Percentiles rank a stretch among this genome's conserved stretches.
Evolutionary conservation across 2,888 invertebrate species (phyloP).

Genomic region (Colletes collaris): DNA sequence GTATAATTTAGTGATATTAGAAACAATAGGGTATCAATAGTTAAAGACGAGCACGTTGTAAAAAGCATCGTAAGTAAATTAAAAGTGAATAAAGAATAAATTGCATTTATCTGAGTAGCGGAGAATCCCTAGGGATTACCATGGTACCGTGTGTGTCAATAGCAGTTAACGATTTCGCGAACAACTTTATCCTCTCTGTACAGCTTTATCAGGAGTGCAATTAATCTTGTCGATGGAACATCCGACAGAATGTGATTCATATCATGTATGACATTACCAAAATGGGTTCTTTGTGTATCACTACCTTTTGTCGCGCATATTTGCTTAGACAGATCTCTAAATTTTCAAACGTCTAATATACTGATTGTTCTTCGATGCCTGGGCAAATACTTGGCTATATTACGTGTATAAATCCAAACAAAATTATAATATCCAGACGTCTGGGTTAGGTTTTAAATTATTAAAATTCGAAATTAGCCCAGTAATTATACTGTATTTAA

Average conservation of each 20-base stretch:
- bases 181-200: conserved; percentile 53
- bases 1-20: too few species aligned
- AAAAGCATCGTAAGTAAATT: conserved; percentile 18
- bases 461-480: too few species aligned
- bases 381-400: too few species aligned
- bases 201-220: conserved; percentile 62
- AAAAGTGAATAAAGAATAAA: conserved; percentile 51
- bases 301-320: conserved; percentile 6
- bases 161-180: conserved; percentile 53
- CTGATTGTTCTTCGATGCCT: too few species aligned
- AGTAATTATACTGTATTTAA: too few species aligned
- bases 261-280: conserved; percentile 44
- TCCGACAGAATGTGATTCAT: conserved; percentile 43
- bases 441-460: too few species aligned
- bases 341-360: background rate
- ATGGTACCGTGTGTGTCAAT: conserved; percentile 54
- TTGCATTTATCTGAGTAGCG: conserved; percentile 36
- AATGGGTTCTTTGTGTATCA: conserved; percentile 9
- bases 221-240: conserved; percentile 65
- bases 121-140: conserved; percentile 30
- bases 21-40: conserved; percentile 5
- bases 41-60: background rate
- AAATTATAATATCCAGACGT: too few species aligned
- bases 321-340: background rate
- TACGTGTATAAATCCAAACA: too few species aligned